These are phyloP conservation scores for Cheiracanthium punctorium DNA, from an alignment of 2,888 invertebrate species.

Conservation along the genomic window DNA sequence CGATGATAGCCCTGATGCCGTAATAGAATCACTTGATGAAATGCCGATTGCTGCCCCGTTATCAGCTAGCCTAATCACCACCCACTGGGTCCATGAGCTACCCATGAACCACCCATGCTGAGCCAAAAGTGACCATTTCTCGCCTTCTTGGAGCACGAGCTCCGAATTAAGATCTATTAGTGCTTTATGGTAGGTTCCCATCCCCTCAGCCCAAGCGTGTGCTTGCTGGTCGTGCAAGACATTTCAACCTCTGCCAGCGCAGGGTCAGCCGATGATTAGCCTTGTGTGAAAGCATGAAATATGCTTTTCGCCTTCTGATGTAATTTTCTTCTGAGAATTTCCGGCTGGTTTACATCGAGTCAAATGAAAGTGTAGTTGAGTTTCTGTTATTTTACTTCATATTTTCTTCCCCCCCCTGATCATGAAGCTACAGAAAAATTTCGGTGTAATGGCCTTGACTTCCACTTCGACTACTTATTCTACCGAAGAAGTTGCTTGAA, in stretches of 20 bases:
- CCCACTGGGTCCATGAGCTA: background rate
- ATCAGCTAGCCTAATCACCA: background rate
- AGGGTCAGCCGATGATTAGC: constrained; percentile 1
- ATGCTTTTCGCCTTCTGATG: background rate
- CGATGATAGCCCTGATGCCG: background rate
- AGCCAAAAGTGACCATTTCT: constrained; percentile 4
- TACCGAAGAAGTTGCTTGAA: too few species aligned
- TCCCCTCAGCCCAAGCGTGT: background rate
- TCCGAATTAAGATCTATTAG: constrained; percentile 8
- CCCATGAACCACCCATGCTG: constrained; percentile 1
- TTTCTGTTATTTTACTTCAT: background rate
- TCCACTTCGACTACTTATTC: too few species aligned
- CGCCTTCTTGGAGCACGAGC: background rate
- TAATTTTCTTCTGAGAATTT: constrained; percentile 10
- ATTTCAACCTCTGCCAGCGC: background rate
- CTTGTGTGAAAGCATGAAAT: background rate
- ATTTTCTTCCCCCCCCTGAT: too few species aligned
- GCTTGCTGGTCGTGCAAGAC: background rate
- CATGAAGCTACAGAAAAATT: too few species aligned
- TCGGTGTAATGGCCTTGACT: too few species aligned
- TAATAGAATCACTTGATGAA: background rate
- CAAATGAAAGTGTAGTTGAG: too few species aligned
- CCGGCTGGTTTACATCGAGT: too few species aligned
- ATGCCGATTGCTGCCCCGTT: background rate
- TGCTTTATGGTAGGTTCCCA: background rate